These are phyloP conservation scores for Bradypus variegatus DNA, from an alignment of 2,797 vertebrate genomes.

Conservation along the genomic window DNA sequence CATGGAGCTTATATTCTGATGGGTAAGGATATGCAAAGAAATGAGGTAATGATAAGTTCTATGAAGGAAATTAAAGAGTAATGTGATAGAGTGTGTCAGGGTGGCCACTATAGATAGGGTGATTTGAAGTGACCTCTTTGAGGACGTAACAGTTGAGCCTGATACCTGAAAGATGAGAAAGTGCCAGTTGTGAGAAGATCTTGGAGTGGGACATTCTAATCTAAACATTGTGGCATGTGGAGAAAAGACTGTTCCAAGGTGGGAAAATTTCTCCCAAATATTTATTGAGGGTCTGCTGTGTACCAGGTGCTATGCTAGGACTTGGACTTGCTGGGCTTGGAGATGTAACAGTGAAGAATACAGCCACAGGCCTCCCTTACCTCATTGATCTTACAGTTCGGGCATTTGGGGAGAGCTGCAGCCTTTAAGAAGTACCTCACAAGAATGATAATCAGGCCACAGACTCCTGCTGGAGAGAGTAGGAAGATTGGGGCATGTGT, in stretches of 20 bases:
- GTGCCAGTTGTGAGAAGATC: not conserved
- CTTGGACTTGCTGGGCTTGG: not conserved
- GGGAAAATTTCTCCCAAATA: not conserved
- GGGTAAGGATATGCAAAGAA: not conserved
- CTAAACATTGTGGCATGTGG: not conserved
- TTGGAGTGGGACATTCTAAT: not conserved
- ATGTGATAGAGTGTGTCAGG: not conserved
- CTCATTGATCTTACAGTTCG: not conserved
- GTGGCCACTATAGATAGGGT: no score
- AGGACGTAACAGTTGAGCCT: slow-evolving; percentile 15
- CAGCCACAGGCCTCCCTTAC: not conserved
- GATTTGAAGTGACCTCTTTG: not conserved
- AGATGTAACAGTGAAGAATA: not conserved
- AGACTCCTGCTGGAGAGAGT: not conserved
- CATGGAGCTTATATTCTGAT: not conserved
- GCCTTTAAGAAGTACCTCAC: slow-evolving; percentile 11
- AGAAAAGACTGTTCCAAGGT: not conserved
- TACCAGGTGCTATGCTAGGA: not conserved
- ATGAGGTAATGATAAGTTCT: not conserved
- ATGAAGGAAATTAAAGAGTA: slow-evolving; percentile 19
- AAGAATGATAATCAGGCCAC: not conserved
- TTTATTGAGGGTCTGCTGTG: not conserved
- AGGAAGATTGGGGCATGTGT: not conserved
- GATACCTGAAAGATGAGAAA: slow-evolving; percentile 34
- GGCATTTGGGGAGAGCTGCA: not conserved